Conservation (phyloP, 2,113 vertebrate species). For the Felis chaus region DNA sequence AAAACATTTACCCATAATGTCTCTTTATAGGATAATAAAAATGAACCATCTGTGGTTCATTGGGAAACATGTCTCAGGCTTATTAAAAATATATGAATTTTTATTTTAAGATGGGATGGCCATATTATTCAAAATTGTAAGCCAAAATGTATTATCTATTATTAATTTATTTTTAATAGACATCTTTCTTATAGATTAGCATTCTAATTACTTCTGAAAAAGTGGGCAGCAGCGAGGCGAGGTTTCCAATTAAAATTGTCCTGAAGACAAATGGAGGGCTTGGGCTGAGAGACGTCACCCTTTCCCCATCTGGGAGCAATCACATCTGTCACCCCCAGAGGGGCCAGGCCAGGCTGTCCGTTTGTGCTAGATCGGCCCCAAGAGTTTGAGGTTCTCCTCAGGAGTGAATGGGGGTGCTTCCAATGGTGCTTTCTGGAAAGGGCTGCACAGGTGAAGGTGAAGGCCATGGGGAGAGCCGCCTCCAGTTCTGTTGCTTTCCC, state of each 20-base stretch:
- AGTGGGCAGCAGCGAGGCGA: neutral
- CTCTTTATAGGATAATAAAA: conserved; percentile 64
- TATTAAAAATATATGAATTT: conserved; percentile 75
- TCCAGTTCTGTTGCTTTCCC: neutral
- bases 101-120: conserved; percentile 62
- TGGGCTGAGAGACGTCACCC: neutral
- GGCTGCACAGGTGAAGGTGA: fast-evolving
- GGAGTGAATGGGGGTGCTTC: neutral
- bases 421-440: neutral
- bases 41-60: conserved; percentile 51
- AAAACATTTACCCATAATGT: conserved; percentile 13
- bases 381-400: neutral
- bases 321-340: neutral
- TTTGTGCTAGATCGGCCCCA: neutral
- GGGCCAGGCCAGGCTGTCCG: neutral
- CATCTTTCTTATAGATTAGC: conserved; percentile 67
- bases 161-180: conserved; percentile 78
- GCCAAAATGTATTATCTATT: conserved; percentile 62
- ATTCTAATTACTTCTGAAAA: conserved; percentile 74
- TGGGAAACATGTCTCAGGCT: conserved; percentile 56
- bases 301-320: neutral
- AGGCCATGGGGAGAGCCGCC: too few species aligned
- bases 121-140: conserved; percentile 69
- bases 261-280: conserved; percentile 57
- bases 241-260: conserved; percentile 66